A percentile compares a stretch with the other conserved stretches of the same genome.
Conservation (phyloP, 2,113 vertebrate species). For the Seriola dumerili region DNA sequence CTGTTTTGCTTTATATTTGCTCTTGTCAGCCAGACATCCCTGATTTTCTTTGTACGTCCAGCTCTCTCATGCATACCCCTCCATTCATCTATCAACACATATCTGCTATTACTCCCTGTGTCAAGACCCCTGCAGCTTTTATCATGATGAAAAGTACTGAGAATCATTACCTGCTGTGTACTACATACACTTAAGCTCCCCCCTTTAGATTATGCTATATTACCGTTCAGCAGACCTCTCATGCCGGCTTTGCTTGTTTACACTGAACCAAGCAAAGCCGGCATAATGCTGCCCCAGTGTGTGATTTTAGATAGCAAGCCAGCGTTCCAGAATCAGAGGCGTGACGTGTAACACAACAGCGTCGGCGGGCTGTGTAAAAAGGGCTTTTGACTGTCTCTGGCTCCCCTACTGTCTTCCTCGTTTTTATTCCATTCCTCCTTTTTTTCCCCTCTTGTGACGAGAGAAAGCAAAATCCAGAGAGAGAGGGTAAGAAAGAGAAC, state of each 20-base stretch:
- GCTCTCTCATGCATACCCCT: not conserved
- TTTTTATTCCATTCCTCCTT: conserved; percentile 21
- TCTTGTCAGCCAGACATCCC: conserved; percentile 8
- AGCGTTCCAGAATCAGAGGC: too few species aligned
- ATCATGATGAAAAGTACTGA: conserved; percentile 53
- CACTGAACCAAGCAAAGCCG: too few species aligned
- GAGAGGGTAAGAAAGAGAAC: conserved; percentile 25
- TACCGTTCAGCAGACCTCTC: too few species aligned
- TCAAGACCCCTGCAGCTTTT: conserved; percentile 32
- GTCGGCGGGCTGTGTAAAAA: too few species aligned
- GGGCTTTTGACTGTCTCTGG: conserved; percentile 3
- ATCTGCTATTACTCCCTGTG: conserved; percentile 15
- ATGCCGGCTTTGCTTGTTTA: too few species aligned
- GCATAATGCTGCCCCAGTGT: too few species aligned
- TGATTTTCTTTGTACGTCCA: conserved; percentile 3
- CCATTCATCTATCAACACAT: conserved; percentile 41
- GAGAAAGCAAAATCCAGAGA: conserved; percentile 35
- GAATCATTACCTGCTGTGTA: conserved; percentile 59
- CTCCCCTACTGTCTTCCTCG: conserved; percentile 9
- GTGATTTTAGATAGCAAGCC: too few species aligned
- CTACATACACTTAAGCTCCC: conserved; percentile 1
- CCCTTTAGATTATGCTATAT: too few species aligned
- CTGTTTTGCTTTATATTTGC: conserved; percentile 25
- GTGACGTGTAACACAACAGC: too few species aligned
- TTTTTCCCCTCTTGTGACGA: conserved; percentile 18